phyloP scores from a whole-genome alignment of 2,113 vertebrate species.

The Antechinus stuartii region DNA sequence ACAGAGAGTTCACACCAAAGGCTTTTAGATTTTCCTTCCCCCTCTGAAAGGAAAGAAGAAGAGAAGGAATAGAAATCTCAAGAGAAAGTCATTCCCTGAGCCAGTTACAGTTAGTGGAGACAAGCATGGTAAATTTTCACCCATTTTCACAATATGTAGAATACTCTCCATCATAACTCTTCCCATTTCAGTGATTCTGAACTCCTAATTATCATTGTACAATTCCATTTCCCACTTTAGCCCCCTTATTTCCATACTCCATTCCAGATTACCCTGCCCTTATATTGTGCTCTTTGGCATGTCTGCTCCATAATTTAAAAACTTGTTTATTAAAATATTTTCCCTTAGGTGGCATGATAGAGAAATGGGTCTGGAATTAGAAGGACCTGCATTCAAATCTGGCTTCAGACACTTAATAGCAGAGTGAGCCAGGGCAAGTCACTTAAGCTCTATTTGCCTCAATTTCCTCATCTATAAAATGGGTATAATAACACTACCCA shows the following conservation, averaged over 20 bases:
- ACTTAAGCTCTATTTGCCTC: neutral
- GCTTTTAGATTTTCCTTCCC: neutral
- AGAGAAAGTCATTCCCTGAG: neutral
- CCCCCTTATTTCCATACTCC: neutral
- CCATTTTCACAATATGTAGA: neutral
- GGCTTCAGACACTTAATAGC: neutral
- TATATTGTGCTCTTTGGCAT: neutral
- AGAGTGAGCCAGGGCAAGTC: neutral
- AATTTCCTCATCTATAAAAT: neutral
- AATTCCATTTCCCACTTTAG: neutral
- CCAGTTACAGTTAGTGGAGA: neutral
- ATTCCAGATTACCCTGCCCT: neutral
- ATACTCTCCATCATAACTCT: neutral
- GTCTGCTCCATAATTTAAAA: neutral
- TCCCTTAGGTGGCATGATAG: neutral
- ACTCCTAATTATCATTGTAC: neutral
- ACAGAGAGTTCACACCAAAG: neutral
- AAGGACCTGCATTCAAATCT: slow-evolving; percentile 3
- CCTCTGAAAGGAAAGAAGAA: neutral
- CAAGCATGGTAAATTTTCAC: neutral
- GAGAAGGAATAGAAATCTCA: neutral
- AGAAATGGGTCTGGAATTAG: neutral
- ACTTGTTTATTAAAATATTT: neutral
- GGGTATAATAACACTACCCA: neutral
- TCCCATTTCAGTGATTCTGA: neutral